These are phyloP conservation scores for Mandrillus leucophaeus DNA, from an alignment of 2,113 vertebrate genomes.

Conservation along the genomic window DNA sequence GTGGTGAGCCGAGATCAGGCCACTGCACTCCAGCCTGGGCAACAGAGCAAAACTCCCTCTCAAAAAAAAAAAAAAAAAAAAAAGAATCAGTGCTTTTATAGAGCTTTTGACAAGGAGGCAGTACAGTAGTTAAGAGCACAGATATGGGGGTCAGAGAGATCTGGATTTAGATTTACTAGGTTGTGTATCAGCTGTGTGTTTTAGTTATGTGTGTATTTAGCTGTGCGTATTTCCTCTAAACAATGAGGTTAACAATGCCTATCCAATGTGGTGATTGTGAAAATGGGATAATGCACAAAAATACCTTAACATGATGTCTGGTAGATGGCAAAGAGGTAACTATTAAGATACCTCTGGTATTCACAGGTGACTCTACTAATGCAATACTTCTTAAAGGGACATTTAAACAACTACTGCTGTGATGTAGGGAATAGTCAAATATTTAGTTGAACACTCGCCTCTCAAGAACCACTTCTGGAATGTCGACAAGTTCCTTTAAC, in stretches of 20 bases:
- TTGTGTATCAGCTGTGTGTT: background rate
- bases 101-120: background rate
- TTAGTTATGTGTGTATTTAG: background rate
- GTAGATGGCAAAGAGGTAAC: background rate
- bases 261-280: background rate
- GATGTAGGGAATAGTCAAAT: background rate
- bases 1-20: no score
- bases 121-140: background rate
- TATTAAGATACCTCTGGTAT: background rate
- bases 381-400: background rate
- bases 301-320: fast-evolving
- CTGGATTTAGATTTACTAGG: no score
- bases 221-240: background rate
- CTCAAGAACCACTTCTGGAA: background rate
- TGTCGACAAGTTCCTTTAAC: background rate
- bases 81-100: background rate
- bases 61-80: no score
- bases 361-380: background rate
- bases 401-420: background rate
- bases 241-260: background rate
- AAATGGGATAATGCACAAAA: background rate
- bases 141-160: background rate
- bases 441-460: background rate
- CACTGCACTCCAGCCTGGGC: no score
- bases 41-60: no score